Evolutionary conservation across 2,888 invertebrate genomes (phyloP).

Genomic region (Rutpela maculata): DNA sequence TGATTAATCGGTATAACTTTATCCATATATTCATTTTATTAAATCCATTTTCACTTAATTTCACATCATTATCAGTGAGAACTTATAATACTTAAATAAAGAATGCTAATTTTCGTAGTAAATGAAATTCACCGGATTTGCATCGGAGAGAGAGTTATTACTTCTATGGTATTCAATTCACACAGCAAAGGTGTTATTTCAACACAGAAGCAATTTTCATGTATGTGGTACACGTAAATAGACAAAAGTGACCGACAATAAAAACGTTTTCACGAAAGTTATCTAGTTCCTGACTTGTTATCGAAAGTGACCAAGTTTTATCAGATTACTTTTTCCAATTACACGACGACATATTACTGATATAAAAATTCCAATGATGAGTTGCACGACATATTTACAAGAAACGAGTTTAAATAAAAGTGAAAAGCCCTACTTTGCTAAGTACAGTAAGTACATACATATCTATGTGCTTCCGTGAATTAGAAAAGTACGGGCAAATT

Average conservation of each 20-base stretch:
- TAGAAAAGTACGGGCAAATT: background rate
- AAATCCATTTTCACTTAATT: background rate
- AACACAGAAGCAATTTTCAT: background rate
- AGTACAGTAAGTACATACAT: background rate
- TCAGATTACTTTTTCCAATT: constrained; percentile 10
- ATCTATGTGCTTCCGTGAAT: background rate
- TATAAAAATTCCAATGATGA: constrained; percentile 1
- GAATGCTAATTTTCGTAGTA: background rate
- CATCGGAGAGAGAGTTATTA: background rate
- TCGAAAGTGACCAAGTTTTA: constrained; percentile 24
- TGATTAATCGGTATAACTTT: too few relatives aligned
- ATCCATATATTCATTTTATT: background rate
- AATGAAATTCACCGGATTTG: background rate
- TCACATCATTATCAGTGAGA: background rate
- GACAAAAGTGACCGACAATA: background rate
- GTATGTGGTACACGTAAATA: constrained; percentile 15
- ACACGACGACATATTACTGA: background rate
- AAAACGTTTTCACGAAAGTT: constrained; percentile 24
- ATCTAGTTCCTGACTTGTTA: constrained; percentile 7
- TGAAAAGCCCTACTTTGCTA: background rate
- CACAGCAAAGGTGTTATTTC: background rate
- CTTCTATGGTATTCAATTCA: background rate
- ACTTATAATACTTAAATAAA: background rate
- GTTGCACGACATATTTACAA: background rate
- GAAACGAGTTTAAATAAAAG: background rate